Evolutionary conservation across 2,113 vertebrate genomes (phyloP).

Genomic region (Phoenicopterus ruber): DNA sequence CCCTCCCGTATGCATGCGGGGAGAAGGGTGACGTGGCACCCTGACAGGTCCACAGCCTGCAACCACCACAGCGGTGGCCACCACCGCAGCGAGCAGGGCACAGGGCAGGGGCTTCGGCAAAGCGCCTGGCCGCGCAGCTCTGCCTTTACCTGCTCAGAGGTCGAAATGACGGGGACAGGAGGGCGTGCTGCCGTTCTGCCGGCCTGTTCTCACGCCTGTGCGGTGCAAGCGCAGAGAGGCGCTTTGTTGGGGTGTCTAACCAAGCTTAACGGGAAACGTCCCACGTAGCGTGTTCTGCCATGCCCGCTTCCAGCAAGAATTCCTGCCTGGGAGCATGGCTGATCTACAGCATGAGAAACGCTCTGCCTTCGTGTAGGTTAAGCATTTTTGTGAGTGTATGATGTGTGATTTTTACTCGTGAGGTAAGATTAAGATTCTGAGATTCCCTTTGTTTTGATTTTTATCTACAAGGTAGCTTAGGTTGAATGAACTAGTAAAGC

Average conservation of each 20-base stretch:
- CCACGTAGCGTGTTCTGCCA: neutral
- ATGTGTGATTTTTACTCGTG: neutral
- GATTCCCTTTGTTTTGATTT: neutral
- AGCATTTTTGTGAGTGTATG: neutral
- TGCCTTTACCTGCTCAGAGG: neutral
- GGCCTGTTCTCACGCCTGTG: rapidly evolving
- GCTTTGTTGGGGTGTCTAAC: neutral
- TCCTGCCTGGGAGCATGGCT: neutral
- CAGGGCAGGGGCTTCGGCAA: neutral
- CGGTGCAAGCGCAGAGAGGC: neutral
- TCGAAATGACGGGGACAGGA: neutral
- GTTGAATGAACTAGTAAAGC: neutral
- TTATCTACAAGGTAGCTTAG: neutral
- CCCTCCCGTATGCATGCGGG: neutral
- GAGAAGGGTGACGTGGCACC: neutral
- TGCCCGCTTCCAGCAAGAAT: neutral
- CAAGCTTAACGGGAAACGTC: neutral
- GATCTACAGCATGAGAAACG: neutral
- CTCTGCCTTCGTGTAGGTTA: neutral
- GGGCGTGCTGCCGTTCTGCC: neutral
- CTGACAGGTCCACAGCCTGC: neutral
- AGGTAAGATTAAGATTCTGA: neutral
- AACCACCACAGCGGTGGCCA: neutral
- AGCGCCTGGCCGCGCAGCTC: neutral
- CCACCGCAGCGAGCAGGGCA: neutral